Evolutionary conservation across 2,888 invertebrate species (phyloP).

Genomic region (Cheiracanthium punctorium): DNA sequence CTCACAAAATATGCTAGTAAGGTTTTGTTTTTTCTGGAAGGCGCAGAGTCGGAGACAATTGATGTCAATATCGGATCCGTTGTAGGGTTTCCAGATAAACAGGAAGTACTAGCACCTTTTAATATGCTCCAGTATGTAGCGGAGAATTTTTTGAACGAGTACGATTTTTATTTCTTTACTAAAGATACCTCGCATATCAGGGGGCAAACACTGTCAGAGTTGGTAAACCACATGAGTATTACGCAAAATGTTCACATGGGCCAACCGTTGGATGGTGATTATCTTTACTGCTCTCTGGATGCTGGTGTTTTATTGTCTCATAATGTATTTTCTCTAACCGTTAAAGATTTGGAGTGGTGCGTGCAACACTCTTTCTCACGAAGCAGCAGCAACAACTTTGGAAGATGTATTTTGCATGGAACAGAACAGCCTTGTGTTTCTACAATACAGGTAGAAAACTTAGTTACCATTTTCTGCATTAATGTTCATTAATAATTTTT

Average conservation of each 20-base stretch:
- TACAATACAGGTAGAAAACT: conserved; percentile 80
- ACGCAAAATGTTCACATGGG: conserved; percentile 80
- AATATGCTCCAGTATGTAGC: conserved; percentile 92
- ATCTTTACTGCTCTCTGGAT: conserved; percentile 79
- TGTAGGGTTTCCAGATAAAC: conserved; percentile 90
- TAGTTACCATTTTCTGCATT: too few relatives aligned
- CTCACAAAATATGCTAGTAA: conserved; percentile 89
- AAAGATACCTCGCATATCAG: conserved; percentile 91
- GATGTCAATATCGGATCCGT: conserved; percentile 80
- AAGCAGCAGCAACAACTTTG: conserved; percentile 89
- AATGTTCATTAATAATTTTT: too few relatives aligned
- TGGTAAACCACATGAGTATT: conserved; percentile 87
- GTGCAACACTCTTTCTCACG: conserved; percentile 89
- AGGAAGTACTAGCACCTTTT: conserved; percentile 86
- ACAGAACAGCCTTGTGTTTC: conserved; percentile 81
- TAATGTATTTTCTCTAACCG: conserved; percentile 87
- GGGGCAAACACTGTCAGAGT: conserved; percentile 83
- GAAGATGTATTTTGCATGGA: conserved; percentile 88
- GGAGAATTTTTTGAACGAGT: conserved; percentile 91
- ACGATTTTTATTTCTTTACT: conserved; percentile 93
- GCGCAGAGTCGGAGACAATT: conserved; percentile 76
- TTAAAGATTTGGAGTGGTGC: conserved; percentile 90
- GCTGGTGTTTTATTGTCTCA: conserved; percentile 92
- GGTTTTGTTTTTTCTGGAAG: conserved; percentile 85
- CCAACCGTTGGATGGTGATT: conserved; percentile 24